A percentile compares a stretch with the other conserved stretches of the same genome.
Evolutionary conservation across 2,888 invertebrate genomes (phyloP).

Genomic region (Pyrrhosoma nymphula): DNA sequence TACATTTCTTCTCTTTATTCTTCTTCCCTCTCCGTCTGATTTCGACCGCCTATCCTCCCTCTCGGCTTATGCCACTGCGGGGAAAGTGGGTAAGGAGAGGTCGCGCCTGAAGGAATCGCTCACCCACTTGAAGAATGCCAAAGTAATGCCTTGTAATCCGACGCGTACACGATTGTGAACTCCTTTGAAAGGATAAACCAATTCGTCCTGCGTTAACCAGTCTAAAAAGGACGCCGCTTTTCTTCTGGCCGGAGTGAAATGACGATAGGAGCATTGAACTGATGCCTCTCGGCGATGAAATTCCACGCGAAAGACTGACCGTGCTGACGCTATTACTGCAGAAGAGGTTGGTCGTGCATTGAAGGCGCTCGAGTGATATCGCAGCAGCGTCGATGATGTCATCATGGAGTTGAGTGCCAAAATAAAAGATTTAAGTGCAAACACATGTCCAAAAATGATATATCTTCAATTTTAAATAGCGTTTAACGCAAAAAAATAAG

Average conservation of each 20-base stretch:
- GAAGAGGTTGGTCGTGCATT: neutral
- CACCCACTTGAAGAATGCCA: constrained; percentile 28
- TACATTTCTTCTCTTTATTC: neutral
- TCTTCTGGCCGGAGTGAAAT: neutral
- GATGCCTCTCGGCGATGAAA: neutral
- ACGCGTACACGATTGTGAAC: neutral
- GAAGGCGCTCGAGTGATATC: neutral
- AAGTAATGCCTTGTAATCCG: neutral
- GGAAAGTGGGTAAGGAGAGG: neutral
- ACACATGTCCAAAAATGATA: neutral
- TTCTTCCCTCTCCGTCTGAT: neutral
- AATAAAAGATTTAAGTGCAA: neutral
- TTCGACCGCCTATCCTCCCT: neutral
- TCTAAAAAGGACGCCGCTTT: constrained; percentile 33
- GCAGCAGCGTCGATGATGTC: neutral
- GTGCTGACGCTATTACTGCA: neutral
- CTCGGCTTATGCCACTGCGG: neutral
- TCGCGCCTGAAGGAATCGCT: neutral
- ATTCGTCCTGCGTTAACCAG: constrained; percentile 19
- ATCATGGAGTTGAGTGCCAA: neutral
- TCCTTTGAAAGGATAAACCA: constrained; percentile 39
- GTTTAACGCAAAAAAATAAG: neutral
- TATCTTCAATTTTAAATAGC: neutral
- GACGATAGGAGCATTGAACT: neutral
- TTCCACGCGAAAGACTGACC: neutral